Evolutionary conservation across 2,888 invertebrate species (phyloP), one percentile per base, ranked within the genome.

Genomic region (Scrobipalpa atriplicella): DNA sequence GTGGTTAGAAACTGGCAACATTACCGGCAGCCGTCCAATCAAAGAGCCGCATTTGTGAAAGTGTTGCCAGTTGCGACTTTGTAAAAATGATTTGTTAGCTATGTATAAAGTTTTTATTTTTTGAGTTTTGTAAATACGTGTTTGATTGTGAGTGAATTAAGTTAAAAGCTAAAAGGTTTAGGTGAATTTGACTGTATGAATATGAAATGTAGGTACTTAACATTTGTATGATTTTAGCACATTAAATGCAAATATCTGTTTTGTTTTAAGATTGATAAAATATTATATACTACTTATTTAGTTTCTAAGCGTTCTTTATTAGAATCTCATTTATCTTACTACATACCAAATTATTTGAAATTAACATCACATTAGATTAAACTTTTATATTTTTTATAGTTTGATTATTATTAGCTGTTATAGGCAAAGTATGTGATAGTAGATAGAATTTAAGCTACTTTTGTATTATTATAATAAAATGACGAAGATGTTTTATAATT

Each of bases 1-100:
- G 38, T 5, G 16, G 38, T 16, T n/a, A 29, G 10, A 54, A n/a
- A n/a, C n/a, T 58, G 58, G 36, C 58, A 58, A 58, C 58, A 58
- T 58, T 38, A 13, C 38, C 38, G 9, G 9, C 29, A 10, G 16
- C n/a, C 36, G 8, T 16, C 58, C 58, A 58, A 38, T 58, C 58
- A 16, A 2, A 38, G 38, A 38, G 29, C 29, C 13, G 38, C 11
- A 16, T 38, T 38, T 5, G 36, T 2, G 21, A 18, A 29, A 58
- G 38, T 58, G 58, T 58, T 58, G 58, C 58, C 38, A 58, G 11
- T 56, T 56, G 10, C 11, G 21, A 19, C 54, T 9, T 9, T 16
- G 47, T 54, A 29, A 29, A 29, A 29, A 29, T 29, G 2, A 54
- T 0, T 11, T 54, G 21, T 18, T 11, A 51, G 51, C 16, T 16